Evolutionary conservation across 35 echinoderm and acorn worm genomes (phyloP), one percentile per base, ranked within the genome.

Genomic region (Ophiothrix spiculata): DNA sequence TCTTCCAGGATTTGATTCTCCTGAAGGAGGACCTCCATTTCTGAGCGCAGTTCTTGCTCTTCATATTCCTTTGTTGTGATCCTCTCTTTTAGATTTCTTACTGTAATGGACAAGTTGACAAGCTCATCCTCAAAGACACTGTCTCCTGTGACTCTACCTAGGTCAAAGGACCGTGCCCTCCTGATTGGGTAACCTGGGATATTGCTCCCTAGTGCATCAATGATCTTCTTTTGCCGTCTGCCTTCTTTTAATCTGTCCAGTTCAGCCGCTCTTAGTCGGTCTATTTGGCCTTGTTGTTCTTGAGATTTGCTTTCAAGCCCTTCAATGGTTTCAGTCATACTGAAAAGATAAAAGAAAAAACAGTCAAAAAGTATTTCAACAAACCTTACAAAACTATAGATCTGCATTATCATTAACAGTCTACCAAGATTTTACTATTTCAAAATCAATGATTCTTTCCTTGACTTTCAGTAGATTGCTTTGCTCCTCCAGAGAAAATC

Each of bases 311-410:
- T n/a, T 83, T 98, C 95, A 15, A 98, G 86, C 39, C 69, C 19
- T 40, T 94, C 95, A 16, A 91, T 88, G 17, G 80, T 91, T 74
- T 98, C 95, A 60, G 88, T 90, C 83, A 98, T 79, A 79, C 95
- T 98, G 73, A 16, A 74, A 84, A 45, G 54, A 85, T 19, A 84
- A 83, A 38, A 77, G 34, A 64, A 81, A 10, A 81, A 19, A 77
- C 75, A 77, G 35, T 19, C 1, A 77, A 77, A 0, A 31, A 49
- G n/a, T n/a, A n/a, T n/a, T n/a, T n/a, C n/a, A n/a, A n/a, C n/a
- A n/a, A n/a, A n/a, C n/a, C n/a, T n/a, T n/a, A n/a, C n/a, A n/a
- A n/a, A n/a, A n/a, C n/a, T n/a, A n/a, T n/a, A n/a, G n/a, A n/a
- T n/a, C n/a, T n/a, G n/a, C n/a, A n/a, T n/a, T n/a, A n/a, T n/a